Percentiles rank a stretch among this genome's conserved stretches.
These are phyloP conservation scores for Pseudococcus viburni DNA, from an alignment of 2,888 invertebrate genomes.

Conservation along the genomic window DNA sequence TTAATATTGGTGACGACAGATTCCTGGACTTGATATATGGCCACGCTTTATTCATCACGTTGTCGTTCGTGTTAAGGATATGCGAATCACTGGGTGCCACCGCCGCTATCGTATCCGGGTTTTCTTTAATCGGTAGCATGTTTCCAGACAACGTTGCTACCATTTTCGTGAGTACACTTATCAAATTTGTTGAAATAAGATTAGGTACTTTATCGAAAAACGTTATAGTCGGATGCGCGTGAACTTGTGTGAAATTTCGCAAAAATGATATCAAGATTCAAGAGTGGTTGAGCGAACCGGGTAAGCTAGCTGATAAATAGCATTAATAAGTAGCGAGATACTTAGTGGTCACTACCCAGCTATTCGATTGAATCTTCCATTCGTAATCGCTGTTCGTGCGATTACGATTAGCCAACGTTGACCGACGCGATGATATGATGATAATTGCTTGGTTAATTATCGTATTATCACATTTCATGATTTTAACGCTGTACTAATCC, in stretches of 20 bases:
- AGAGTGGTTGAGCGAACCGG: background rate
- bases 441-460: background rate
- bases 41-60: slow-evolving; percentile 71
- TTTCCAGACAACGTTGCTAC: slow-evolving; percentile 74
- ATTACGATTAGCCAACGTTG: background rate
- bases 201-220: too few relatives aligned
- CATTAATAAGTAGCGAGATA: background rate
- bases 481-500: background rate
- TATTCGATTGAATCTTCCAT: background rate
- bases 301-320: background rate
- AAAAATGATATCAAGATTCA: background rate
- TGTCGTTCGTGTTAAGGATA: slow-evolving; percentile 73
- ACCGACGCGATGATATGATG: background rate
- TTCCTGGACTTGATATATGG: slow-evolving; percentile 70
- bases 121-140: slow-evolving; percentile 73
- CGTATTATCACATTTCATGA: background rate
- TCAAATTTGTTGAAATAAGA: background rate
- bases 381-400: background rate
- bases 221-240: too few relatives aligned
- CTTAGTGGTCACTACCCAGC: background rate
- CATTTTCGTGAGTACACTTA: slow-evolving; percentile 73
- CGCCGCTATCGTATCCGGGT: slow-evolving; percentile 72
- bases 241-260: background rate
- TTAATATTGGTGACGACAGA: slow-evolving; percentile 68
- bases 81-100: slow-evolving; percentile 73